Base-by-base conservation (phyloP, 2,888 invertebrate genomes). In the Sialis fuliginosa region DNA sequence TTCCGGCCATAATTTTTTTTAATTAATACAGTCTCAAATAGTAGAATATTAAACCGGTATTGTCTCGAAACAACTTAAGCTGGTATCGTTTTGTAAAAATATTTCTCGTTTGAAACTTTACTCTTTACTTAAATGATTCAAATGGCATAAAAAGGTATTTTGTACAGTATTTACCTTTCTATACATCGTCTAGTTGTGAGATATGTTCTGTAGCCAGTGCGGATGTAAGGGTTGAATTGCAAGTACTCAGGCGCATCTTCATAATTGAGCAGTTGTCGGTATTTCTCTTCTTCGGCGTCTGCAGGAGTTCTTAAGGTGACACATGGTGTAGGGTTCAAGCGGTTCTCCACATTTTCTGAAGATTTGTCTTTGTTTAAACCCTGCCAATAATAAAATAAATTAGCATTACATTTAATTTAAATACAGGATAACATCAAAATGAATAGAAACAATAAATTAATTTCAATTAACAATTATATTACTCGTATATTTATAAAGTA, bases 211-310 rank as follows among this genome's bases (percentile, higher is more conserved):
- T 93, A 93, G 8, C 93, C 93, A 54, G 77, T 74, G 50, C 79
- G 72, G 54, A 93, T 90, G 60, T 72, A 92, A 4, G 84, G 85
- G 66, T 93, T 93, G 58, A 86, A 86, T 62, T 85, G 81, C 48
- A 92, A 70, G 65, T 87, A 88, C 48, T 73, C 74, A 5, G 92
- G 90, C 43, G 91, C 88, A 52, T 72, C 71, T 46, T 70, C 65
- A 52, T 61, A 71, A 49, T 55, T 59, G 48, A 68, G 58, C 12
- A 71, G 55, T 53, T 62, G 57, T 52, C 60, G 59, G 47, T 55
- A 53, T 51, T 59, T 60, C 37, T 56, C 54, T 46, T 57, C 50
- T n/a, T 48, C 45, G 13, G 45, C 39, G 31, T 51, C 48, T 31
- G 30, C 33, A 8, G 12, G 6, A 12, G 10, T 33, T 5, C 30